Base-by-base conservation (phyloP, 2,797 vertebrate species). In the Acrossocheilus fasciatus region DNA sequence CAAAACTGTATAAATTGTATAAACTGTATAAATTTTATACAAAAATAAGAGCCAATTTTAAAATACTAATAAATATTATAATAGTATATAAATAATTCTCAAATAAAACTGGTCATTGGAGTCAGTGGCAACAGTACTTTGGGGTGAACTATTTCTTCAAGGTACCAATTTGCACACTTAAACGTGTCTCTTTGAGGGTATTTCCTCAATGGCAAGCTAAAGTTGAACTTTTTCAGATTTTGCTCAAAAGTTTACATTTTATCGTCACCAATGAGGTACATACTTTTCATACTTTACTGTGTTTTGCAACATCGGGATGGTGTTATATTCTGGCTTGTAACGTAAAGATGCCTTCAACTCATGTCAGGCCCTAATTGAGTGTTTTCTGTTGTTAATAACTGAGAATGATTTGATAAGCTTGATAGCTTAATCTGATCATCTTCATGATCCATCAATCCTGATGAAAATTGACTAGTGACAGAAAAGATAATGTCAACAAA, bases 321-420 rank as follows among this genome's bases (percentile, higher is more conserved):
- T 57, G 14, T 23, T n/a, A n/a, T 57, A 12, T 77, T 57, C 34
- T 57, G 15, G 4, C 23, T 80, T 64, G 14, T 2, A n/a, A 39
- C 36, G 43, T 14, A 62, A 79, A 45, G 15, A 80, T 30, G 78
- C 15, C 78, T 66, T 80, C 41, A 54, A 39, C 18, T 76, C 2
- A 23, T 34, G 30, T 52, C 30, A 20, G 47, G 9, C 47, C 26
- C 9, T 52, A 12, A 76, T 20, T 36, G 18, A 14, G 10, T 14
- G 74, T 23, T 39, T 54, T 57, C 30, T 77, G 18, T 36, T 36
- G 18, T 14, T 3, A 12, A 54, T 4, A 30, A 62, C 39, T 64
- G 76, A 23, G n/a, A 26, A 43, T 64, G 15, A 80, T 66, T 80
- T 80, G 26, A 80, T 80, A 41, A 80, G 39, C 59, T 64, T 64